phyloP scores from a whole-genome alignment of 2,888 invertebrate species.

The Conchocele bisecta region DNA sequence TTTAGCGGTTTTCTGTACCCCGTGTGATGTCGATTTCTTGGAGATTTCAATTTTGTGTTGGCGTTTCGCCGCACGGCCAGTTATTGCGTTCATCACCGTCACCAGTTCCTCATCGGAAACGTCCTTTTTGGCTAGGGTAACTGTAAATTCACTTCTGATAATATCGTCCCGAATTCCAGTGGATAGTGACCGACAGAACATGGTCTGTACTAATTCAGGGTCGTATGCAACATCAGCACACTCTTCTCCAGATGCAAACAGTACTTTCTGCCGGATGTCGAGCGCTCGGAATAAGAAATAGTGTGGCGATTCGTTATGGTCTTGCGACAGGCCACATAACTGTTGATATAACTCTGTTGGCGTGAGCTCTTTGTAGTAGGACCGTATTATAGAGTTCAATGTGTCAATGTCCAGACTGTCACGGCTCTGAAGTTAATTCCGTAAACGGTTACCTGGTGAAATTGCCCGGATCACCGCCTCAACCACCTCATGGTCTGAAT shows the following conservation, averaged over 20 bases:
- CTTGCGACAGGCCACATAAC: conserved; percentile 22
- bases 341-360: conserved; percentile 34
- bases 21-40: too few relatives aligned
- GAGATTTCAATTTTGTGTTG: too few relatives aligned
- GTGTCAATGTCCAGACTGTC: conserved; percentile 5
- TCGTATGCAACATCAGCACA: conserved; percentile 12
- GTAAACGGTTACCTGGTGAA: not conserved
- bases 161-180: conserved; percentile 19
- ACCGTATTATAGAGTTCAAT: conserved; percentile 8
- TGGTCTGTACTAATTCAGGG: not conserved
- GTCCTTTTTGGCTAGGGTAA: not conserved
- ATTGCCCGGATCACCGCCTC: conserved; percentile 2
- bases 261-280: conserved; percentile 21
- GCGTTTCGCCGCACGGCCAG: not conserved
- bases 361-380: conserved; percentile 28
- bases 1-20: too few relatives aligned
- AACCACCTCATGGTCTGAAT: not conserved
- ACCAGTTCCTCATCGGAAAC: conserved; percentile 7
- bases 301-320: conserved; percentile 1
- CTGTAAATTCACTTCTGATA: conserved; percentile 6
- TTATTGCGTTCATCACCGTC: not conserved
- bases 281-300: conserved; percentile 26
- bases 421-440: conserved; percentile 19
- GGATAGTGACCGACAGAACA: conserved; percentile 21
- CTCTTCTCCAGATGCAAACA: conserved; percentile 18